A percentile compares a stretch with the other conserved stretches of the same genome.
Evolutionary conservation across 2,888 invertebrate genomes (phyloP).

Genomic region (Nomada goodeniana): DNA sequence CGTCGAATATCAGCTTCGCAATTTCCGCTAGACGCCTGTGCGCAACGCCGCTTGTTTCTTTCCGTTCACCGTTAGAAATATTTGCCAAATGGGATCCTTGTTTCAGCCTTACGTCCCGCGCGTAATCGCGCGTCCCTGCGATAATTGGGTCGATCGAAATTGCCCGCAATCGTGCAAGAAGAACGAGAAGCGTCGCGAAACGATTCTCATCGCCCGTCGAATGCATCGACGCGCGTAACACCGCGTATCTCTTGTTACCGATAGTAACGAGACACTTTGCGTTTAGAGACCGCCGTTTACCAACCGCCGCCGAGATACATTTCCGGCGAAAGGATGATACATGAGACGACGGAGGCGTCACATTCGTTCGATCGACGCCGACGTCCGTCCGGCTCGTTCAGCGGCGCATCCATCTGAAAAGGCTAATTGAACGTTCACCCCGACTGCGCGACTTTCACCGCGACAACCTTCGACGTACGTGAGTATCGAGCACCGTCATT

Average conservation of each 20-base stretch:
- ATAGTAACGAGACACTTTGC: constrained; percentile 58
- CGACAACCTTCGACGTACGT: background rate
- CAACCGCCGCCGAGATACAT: constrained; percentile 38
- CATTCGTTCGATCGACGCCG: constrained; percentile 33
- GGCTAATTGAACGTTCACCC: constrained; percentile 3
- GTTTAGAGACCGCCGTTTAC: constrained; percentile 42
- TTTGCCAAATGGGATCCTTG: too few species aligned
- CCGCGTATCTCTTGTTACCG: constrained; percentile 29
- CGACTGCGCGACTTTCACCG: background rate
- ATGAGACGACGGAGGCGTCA: constrained; percentile 44
- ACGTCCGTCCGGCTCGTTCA: constrained; percentile 1
- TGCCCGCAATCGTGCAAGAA: background rate
- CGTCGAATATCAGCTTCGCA: constrained; percentile 40
- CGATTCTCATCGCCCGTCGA: background rate
- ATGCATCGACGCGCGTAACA: constrained; percentile 27
- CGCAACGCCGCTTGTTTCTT: constrained; percentile 1
- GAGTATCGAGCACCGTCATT: background rate
- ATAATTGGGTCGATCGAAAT: constrained; percentile 10
- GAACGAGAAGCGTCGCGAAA: background rate
- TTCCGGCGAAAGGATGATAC: constrained; percentile 47
- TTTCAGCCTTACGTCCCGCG: too few species aligned
- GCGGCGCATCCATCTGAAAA: constrained; percentile 18
- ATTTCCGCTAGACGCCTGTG: constrained; percentile 38
- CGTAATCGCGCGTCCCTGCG: too few species aligned
- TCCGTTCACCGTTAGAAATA: background rate